Conservation (phyloP, 2,797 vertebrate species). For the Micrastur ruficollis region DNA sequence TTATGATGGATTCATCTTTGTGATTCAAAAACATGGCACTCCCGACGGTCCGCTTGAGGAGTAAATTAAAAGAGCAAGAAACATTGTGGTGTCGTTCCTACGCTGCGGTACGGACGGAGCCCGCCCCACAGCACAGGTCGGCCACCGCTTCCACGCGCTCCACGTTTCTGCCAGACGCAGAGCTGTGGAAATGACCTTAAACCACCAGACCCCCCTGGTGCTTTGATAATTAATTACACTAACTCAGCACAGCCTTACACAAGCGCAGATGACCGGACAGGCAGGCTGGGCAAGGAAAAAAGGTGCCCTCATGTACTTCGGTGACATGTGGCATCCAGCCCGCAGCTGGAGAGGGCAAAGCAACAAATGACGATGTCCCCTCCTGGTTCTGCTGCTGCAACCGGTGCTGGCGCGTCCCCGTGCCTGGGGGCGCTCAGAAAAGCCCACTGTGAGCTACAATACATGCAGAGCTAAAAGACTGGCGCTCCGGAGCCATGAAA, state of each 20-base stretch:
- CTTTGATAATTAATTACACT: background rate
- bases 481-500: background rate
- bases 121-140: background rate
- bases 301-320: background rate
- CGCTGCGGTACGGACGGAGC: accelerated
- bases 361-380: background rate
- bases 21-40: background rate
- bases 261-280: background rate
- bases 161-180: background rate
- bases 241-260: background rate
- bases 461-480: background rate
- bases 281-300: background rate
- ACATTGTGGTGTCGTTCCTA: accelerated
- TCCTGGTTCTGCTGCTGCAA: background rate
- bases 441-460: background rate
- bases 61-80: background rate
- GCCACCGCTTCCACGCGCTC: background rate
- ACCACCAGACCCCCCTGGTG: background rate
- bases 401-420: background rate
- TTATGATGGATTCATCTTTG: background rate
- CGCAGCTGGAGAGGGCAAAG: background rate
- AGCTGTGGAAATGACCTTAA: background rate
- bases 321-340: background rate
- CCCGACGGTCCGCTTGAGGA: background rate
- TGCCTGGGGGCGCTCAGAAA: background rate